These are phyloP conservation scores for Zaprionus nigranus DNA, from an alignment of 1,140 invertebrate genomes.

Conservation along the genomic window DNA sequence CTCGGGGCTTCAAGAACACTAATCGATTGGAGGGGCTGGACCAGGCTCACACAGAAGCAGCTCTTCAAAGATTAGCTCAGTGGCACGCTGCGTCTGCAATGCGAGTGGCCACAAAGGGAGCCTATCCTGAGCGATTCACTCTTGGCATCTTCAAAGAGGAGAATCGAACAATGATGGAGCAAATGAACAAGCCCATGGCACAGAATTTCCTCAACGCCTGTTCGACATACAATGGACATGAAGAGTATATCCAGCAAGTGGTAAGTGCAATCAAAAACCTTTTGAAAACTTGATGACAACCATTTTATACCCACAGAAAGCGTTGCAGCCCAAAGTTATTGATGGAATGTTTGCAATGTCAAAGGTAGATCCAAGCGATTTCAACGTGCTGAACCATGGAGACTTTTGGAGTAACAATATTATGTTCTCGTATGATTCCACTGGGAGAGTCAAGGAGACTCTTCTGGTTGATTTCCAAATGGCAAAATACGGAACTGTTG, in stretches of 20 bases:
- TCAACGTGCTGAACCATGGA: slow-evolving; percentile 88
- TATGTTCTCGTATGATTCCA: slow-evolving; percentile 86
- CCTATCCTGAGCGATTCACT: slow-evolving; percentile 33
- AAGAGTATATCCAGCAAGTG: slow-evolving; percentile 60
- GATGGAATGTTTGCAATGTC: slow-evolving; percentile 44
- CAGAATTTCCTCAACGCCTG: slow-evolving; percentile 47
- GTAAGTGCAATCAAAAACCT: slow-evolving; percentile 27
- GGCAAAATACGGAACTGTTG: slow-evolving; percentile 31
- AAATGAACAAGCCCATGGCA: slow-evolving; percentile 39
- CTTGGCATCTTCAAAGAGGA: slow-evolving; percentile 57
- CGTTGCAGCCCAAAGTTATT: slow-evolving; percentile 3
- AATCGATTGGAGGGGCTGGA: slow-evolving; percentile 86
- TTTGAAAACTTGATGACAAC: neutral
- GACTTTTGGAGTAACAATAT: slow-evolving; percentile 86
- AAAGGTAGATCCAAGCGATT: slow-evolving; percentile 82
- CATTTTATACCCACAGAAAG: too few species aligned
- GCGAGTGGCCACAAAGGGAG: slow-evolving; percentile 85
- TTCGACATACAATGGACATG: slow-evolving; percentile 49
- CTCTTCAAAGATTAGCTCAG: slow-evolving; percentile 85
- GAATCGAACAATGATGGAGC: slow-evolving; percentile 33
- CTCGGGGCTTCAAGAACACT: slow-evolving; percentile 81
- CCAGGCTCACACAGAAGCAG: slow-evolving; percentile 84
- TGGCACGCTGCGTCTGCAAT: slow-evolving; percentile 85
- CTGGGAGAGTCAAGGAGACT: slow-evolving; percentile 74
- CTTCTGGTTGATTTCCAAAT: slow-evolving; percentile 70